These are phyloP conservation scores for Rattus rattus DNA, from an alignment of 2,113 vertebrate species.

Conservation along the genomic window DNA sequence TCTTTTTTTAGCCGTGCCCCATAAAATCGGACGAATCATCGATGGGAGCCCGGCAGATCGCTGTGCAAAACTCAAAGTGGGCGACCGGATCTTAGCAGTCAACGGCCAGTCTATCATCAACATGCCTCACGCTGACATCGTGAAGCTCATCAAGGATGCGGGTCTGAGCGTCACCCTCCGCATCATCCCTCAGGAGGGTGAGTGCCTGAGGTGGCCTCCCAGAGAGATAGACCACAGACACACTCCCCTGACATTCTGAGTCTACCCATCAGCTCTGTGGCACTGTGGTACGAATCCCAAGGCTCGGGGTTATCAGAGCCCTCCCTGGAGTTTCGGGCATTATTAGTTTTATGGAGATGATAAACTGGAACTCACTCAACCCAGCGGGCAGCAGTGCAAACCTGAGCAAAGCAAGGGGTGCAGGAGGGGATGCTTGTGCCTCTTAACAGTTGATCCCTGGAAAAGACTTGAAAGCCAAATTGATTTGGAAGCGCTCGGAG, in stretches of 20 bases:
- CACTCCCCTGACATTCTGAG: neutral
- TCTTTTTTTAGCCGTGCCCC: conserved; percentile 93
- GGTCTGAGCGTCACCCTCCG: conserved; percentile 97
- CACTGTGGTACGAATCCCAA: neutral
- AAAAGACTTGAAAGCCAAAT: conserved; percentile 72
- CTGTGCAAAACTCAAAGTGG: conserved; percentile 97
- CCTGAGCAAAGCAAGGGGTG: neutral
- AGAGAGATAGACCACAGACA: neutral
- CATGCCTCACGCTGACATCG: conserved; percentile 99
- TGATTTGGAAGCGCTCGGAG: conserved; percentile 65
- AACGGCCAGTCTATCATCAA: conserved; percentile 97
- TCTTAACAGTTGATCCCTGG: conserved; percentile 56
- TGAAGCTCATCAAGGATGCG: conserved; percentile 99
- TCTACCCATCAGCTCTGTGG: neutral
- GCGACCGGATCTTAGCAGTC: conserved; percentile 98
- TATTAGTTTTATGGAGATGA: neutral
- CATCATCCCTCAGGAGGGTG: conserved; percentile 98
- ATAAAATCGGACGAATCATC: conserved; percentile 99
- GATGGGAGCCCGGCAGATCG: conserved; percentile 98
- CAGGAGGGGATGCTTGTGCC: neutral
- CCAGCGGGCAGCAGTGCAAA: conserved; percentile 44
- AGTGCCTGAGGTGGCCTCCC: conserved; percentile 78
- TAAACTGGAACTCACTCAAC: conserved; percentile 41
- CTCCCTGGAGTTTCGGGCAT: neutral
- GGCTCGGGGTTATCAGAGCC: neutral